A percentile compares a stretch with the other conserved stretches of the same genome.
These are phyloP conservation scores for Camponotus fellah DNA, from an alignment of 2,888 invertebrate genomes.

Conservation along the genomic window DNA sequence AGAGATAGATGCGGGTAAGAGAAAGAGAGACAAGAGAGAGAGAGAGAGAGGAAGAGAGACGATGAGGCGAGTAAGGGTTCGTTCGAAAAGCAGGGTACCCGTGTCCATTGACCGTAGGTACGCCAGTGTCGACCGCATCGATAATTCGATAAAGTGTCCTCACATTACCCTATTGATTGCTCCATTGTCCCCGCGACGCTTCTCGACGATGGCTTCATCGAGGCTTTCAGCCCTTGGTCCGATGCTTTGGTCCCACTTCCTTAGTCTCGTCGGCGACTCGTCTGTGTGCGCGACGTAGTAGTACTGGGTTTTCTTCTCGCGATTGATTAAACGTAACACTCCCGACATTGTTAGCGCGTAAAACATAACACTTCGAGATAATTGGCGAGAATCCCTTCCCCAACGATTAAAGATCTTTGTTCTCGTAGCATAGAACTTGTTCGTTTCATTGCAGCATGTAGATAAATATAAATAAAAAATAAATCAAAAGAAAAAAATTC, in stretches of 20 bases:
- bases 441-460: not conserved
- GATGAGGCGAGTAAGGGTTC: conserved; percentile 68
- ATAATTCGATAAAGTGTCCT: conserved; percentile 86
- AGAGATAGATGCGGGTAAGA: conserved; percentile 11
- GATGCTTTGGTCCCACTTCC: conserved; percentile 73
- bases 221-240: conserved; percentile 78
- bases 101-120: conserved; percentile 79
- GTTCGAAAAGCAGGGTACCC: conserved; percentile 78
- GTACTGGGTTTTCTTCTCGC: conserved; percentile 30
- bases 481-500: conserved; percentile 2
- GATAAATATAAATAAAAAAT: no score
- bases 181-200: conserved; percentile 83
- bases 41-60: conserved; percentile 37
- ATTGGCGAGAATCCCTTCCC: conserved; percentile 6
- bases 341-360: conserved; percentile 41
- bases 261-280: conserved; percentile 68
- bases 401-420: conserved; percentile 4
- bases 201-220: conserved; percentile 77
- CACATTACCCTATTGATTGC: conserved; percentile 86
- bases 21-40: conserved; percentile 16
- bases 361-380: conserved; percentile 10
- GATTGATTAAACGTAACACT: conserved; percentile 50
- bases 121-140: conserved; percentile 82
- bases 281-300: conserved; percentile 66
- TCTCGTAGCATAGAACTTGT: not conserved